phyloP scores from a whole-genome alignment of 1,140 invertebrate species.

The Drosophila pandora region DNA sequence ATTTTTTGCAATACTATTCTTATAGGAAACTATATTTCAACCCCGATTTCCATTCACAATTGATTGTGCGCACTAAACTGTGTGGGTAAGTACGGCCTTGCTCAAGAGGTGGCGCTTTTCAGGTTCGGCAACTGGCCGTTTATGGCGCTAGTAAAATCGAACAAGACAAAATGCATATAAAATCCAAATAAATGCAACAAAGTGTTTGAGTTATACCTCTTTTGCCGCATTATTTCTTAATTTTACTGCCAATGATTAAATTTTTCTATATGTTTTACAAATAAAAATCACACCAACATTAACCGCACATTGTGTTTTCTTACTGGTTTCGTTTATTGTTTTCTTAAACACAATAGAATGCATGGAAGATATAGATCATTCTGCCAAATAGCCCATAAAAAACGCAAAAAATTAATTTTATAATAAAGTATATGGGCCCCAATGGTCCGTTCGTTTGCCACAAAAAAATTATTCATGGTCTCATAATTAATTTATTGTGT shows the following conservation, averaged over 20 bases:
- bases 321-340: slow-evolving; percentile 3
- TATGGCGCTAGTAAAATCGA: slow-evolving; percentile 22
- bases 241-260: neutral
- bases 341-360: neutral
- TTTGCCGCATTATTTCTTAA: neutral
- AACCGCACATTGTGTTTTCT: neutral
- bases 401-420: neutral
- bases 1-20: slow-evolving; percentile 18
- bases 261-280: neutral
- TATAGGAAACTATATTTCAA: slow-evolving; percentile 52
- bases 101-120: slow-evolving; percentile 54
- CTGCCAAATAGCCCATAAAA: neutral
- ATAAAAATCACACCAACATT: neutral
- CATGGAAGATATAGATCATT: neutral
- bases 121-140: slow-evolving; percentile 32
- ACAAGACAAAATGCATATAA: neutral
- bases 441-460: neutral
- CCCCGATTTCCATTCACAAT: slow-evolving; percentile 27
- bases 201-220: neutral
- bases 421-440: neutral
- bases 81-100: slow-evolving; percentile 4
- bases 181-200: neutral
- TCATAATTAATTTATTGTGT: slow-evolving; percentile 18
- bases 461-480: neutral
- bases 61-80: slow-evolving; percentile 56